Evolutionary conservation across 2,113 vertebrate genomes (phyloP).

Genomic region (Buteo buteo): DNA sequence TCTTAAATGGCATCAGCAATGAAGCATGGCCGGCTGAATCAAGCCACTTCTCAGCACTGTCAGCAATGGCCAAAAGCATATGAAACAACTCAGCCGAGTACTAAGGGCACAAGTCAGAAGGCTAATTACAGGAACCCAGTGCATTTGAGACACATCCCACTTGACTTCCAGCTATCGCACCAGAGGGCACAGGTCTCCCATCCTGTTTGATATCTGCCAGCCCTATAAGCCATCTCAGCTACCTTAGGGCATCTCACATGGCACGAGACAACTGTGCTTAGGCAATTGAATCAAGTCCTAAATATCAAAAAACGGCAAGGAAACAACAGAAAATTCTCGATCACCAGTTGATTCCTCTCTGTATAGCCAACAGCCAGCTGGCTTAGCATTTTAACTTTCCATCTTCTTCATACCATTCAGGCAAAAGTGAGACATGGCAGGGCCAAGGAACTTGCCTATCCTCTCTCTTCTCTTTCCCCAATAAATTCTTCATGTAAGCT

Average conservation of each 20-base stretch:
- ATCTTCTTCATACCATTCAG: background rate
- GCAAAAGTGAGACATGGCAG: background rate
- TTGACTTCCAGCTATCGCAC: background rate
- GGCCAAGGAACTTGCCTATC: background rate
- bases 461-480: background rate
- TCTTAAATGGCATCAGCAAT: background rate
- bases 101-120: background rate
- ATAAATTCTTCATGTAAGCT: background rate
- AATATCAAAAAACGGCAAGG: background rate
- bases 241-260: background rate
- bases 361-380: background rate
- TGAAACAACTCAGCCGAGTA: background rate
- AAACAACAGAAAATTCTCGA: background rate
- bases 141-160: background rate
- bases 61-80: background rate
- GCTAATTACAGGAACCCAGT: background rate
- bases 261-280: background rate
- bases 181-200: background rate
- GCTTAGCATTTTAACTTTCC: background rate
- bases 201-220: background rate
- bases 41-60: background rate
- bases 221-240: background rate
- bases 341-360: background rate
- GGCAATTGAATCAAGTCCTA: background rate
- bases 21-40: background rate